phyloP scores from a whole-genome alignment of 2,888 invertebrate genomes.

The Pristionchus maxplancki region DNA sequence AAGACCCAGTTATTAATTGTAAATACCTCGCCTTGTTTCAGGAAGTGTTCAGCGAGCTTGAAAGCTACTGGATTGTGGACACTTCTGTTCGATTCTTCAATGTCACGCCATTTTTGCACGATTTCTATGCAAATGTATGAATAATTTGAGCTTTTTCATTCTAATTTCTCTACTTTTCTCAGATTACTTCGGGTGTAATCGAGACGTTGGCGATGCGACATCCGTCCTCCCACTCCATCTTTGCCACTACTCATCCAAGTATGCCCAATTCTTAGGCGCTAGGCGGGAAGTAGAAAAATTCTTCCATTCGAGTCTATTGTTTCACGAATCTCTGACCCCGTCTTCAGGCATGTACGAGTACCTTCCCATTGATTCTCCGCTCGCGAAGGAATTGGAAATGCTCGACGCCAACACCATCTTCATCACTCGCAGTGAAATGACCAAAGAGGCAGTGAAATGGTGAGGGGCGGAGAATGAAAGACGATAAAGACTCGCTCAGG shows the following conservation, averaged over 20 bases:
- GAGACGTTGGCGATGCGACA: constrained; percentile 44
- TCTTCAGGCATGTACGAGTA: constrained; percentile 42
- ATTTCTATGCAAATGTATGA: constrained; percentile 10
- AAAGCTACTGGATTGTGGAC: constrained; percentile 37
- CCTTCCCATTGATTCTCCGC: constrained; percentile 1
- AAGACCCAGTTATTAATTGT: not conserved
- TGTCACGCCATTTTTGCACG: not conserved
- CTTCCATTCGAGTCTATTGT: not conserved
- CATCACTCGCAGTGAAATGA: constrained; percentile 5
- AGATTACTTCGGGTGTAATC: constrained; percentile 37
- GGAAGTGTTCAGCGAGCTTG: constrained; percentile 41
- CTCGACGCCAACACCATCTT: constrained; percentile 52
- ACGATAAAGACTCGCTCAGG: not conserved
- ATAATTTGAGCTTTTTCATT: not conserved
- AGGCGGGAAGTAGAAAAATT: not conserved
- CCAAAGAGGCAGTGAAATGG: constrained; percentile 49
- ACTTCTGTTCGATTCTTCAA: constrained; percentile 48
- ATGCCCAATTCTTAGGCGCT: not conserved
- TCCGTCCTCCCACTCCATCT: constrained; percentile 47
- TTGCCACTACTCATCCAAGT: constrained; percentile 35
- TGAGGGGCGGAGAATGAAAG: not conserved
- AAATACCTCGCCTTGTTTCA: not conserved
- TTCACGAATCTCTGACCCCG: not conserved
- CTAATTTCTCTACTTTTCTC: not conserved
- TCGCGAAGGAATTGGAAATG: constrained; percentile 48